These are phyloP conservation scores for Ceratosolen solmsi DNA, from an alignment of 1,140 invertebrate genomes.

Conservation along the genomic window DNA sequence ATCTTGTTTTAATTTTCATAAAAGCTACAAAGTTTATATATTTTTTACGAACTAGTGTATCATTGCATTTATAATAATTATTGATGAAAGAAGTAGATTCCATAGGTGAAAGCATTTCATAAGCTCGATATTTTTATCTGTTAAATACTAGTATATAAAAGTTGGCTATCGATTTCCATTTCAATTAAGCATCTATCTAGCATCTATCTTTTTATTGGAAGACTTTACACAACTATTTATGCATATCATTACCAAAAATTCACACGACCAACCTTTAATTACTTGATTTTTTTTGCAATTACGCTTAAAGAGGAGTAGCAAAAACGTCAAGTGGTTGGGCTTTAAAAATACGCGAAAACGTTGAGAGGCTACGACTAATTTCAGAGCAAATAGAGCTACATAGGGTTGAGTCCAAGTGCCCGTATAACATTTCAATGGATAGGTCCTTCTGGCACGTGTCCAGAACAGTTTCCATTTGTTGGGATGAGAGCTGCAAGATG, in stretches of 20 bases:
- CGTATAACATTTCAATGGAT: constrained; percentile 64
- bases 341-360: constrained; percentile 25
- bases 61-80: too few species aligned
- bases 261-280: neutral
- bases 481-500: constrained; percentile 57
- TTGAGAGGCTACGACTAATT: constrained; percentile 56
- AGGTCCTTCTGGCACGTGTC: constrained; percentile 61
- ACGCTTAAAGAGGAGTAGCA: neutral
- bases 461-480: constrained; percentile 65
- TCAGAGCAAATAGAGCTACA: constrained; percentile 54
- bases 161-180: too few species aligned
- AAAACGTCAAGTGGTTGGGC: neutral
- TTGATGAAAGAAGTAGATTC: too few species aligned
- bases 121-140: too few species aligned
- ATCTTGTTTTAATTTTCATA: too few species aligned
- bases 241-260: neutral
- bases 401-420: constrained; percentile 22
- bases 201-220: too few species aligned
- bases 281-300: neutral
- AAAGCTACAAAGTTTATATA: too few species aligned
- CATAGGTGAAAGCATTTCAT: too few species aligned
- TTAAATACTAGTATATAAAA: too few species aligned
- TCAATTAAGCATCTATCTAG: too few species aligned
- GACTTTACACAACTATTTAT: neutral
- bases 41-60: too few species aligned